Evolutionary conservation across 2,888 invertebrate species (phyloP).

Genomic region (Drosophila fulvimacula): DNA sequence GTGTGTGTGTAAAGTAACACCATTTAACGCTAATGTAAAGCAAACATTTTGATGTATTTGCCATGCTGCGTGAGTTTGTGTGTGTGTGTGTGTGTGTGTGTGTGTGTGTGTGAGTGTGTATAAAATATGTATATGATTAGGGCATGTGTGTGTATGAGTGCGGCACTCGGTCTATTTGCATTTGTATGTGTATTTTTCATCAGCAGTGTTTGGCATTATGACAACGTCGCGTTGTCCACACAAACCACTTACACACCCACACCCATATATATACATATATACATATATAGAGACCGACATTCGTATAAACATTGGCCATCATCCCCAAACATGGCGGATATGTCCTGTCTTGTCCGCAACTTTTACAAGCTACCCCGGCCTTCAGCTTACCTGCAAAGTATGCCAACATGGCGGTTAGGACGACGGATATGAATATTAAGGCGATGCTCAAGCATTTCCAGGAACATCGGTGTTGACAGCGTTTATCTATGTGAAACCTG

Average conservation of each 20-base stretch:
- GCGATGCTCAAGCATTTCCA: constrained; percentile 98
- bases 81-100: constrained; percentile 20
- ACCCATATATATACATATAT: not conserved
- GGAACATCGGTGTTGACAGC: constrained; percentile 96
- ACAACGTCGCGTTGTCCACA: constrained; percentile 51
- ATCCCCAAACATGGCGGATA: constrained; percentile 7
- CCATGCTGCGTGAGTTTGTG: constrained; percentile 39
- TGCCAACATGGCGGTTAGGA: constrained; percentile 95
- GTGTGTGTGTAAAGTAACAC: constrained; percentile 64
- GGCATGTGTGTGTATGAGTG: constrained; percentile 16
- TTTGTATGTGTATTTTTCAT: constrained; percentile 73
- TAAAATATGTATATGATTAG: constrained; percentile 8
- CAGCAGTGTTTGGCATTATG: constrained; percentile 66
- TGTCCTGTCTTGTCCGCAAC: constrained; percentile 6
- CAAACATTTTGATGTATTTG: constrained; percentile 80
- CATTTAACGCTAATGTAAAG: constrained; percentile 82
- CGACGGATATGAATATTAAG: constrained; percentile 95
- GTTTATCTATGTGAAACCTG: constrained; percentile 95
- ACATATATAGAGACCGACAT: not conserved
- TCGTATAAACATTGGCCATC: constrained; percentile 7
- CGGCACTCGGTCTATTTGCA: constrained; percentile 50
- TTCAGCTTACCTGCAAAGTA: constrained; percentile 95
- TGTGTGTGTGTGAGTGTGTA: constrained; percentile 15
- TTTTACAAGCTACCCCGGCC: constrained; percentile 7
- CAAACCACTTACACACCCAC: constrained; percentile 10